Percentiles rank a stretch among this genome's conserved stretches.
These are phyloP conservation scores for Falcaria lacertinaria DNA, from an alignment of 2,888 invertebrate species.

Conservation along the genomic window DNA sequence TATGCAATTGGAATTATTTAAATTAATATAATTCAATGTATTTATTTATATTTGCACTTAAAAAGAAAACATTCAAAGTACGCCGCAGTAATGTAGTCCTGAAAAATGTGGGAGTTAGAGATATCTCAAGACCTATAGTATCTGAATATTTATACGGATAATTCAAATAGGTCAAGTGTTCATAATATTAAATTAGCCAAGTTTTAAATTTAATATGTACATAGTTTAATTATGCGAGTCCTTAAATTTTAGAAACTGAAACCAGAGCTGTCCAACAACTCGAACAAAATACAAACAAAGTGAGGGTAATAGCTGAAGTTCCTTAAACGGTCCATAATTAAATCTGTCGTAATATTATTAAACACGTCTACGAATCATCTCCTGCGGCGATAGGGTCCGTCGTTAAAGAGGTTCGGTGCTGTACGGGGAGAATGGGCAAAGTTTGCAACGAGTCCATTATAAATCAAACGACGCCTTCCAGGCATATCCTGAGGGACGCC, in stretches of 20 bases:
- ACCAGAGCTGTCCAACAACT: slow-evolving; percentile 32
- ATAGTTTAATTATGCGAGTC: too few species aligned
- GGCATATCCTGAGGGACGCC: slow-evolving; percentile 77
- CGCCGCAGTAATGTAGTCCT: too few species aligned
- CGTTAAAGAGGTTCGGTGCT: slow-evolving; percentile 75
- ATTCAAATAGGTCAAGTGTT: too few species aligned
- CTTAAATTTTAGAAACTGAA: slow-evolving; percentile 9
- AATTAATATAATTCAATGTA: too few species aligned
- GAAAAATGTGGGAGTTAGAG: too few species aligned
- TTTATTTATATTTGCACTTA: too few species aligned
- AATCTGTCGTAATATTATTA: slow-evolving; percentile 79
- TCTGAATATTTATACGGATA: too few species aligned
- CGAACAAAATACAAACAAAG: slow-evolving; percentile 52
- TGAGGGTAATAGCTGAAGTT: slow-evolving; percentile 59
- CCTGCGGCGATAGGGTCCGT: slow-evolving; percentile 75
- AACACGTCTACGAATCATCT: slow-evolving; percentile 78
- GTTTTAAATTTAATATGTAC: too few species aligned
- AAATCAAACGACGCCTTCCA: slow-evolving; percentile 78
- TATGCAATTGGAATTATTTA: too few species aligned
- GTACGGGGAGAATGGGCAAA: slow-evolving; percentile 73
- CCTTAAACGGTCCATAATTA: slow-evolving; percentile 76
- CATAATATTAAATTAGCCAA: too few species aligned
- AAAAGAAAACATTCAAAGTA: too few species aligned
- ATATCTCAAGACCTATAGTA: too few species aligned
- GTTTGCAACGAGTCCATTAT: slow-evolving; percentile 79